Base-by-base conservation (phyloP, 2,797 vertebrate genomes). In the Clarias laeviceps region DNA sequence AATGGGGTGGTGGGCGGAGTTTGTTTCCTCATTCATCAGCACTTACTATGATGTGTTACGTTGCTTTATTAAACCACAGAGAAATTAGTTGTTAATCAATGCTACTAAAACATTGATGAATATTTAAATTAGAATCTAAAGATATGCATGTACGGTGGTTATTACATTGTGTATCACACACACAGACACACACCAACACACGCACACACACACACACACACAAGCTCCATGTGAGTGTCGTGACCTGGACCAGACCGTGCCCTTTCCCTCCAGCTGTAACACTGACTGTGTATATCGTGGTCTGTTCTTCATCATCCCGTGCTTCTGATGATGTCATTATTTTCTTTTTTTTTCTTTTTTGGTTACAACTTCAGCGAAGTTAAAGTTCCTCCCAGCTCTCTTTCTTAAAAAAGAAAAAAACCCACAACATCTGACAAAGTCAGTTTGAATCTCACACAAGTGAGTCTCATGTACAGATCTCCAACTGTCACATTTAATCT, bases 241-340 rank as follows among this genome's bases (percentile, higher is more conserved):
- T 50, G 40, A 50, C 70, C 70, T 50, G 24, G 70, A 73, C 40
- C 24, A 17, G 40, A 73, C 69, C 37, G 1, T 40, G 69, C 37
- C 22, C 22, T 72, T 72, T 50, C 70, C 70, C 37, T 54, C 40
- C 70, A 74, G 24, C 40, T 45, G 68, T 24, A 40, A 24, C 68
- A 40, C 34, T 70, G 45, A 27, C 0, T 74, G 15, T 74, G 70
- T 73, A 45, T 50, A 27, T 73, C 70, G 5, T 14, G 5, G 70
- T 54, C 70, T 74, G 70, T 74, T 74, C 45, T 74, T 74, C 70
- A 54, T 74, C 70, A 54, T 54, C n/a, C 45, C 54, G 24, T 6
- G 1, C 54, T 54, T 50, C 70, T 73, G 70, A 74, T 74, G 40
- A 54, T 54, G 40, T 54, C 70, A 74, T 54, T 3, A 3, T 54